Conservation (phyloP, 2,888 invertebrate species). For the Drosophila melanosoma region DNA sequence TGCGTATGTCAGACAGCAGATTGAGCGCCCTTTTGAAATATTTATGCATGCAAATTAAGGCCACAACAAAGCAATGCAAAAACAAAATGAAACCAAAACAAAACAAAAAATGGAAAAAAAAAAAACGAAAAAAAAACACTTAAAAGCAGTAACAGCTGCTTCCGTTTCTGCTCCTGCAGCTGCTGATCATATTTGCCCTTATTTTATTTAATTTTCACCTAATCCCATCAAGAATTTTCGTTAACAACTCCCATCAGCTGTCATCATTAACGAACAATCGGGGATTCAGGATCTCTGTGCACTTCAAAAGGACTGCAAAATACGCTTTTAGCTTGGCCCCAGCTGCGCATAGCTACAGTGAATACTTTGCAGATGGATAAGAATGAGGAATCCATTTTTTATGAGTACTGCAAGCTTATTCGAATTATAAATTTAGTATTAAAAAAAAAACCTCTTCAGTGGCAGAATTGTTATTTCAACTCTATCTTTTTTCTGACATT, state of each 20-base stretch:
- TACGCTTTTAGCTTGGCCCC: neutral
- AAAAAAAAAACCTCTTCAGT: neutral
- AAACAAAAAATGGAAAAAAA: neutral
- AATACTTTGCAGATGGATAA: neutral
- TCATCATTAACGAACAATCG: constrained; percentile 19
- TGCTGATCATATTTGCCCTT: constrained; percentile 5
- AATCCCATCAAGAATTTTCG: constrained; percentile 35
- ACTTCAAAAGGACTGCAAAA: constrained; percentile 3
- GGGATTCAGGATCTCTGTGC: neutral
- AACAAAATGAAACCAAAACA: constrained; percentile 29
- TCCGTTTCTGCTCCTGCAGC: neutral
- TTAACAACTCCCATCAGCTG: constrained; percentile 22
- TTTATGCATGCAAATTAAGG: constrained; percentile 73
- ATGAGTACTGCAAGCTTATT: neutral
- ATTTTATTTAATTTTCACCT: constrained; percentile 43
- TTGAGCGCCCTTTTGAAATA: constrained; percentile 61
- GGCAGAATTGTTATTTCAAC: neutral
- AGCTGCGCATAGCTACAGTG: neutral
- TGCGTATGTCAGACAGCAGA: constrained; percentile 22
- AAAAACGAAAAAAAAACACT: constrained; percentile 6
- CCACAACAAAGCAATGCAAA: constrained; percentile 37
- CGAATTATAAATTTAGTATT: neutral
- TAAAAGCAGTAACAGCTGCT: constrained; percentile 2
- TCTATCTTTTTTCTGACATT: neutral
- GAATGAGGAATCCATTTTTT: neutral